These are phyloP conservation scores for Mus caroli DNA, from an alignment of 2,797 vertebrate species.

Conservation along the genomic window DNA sequence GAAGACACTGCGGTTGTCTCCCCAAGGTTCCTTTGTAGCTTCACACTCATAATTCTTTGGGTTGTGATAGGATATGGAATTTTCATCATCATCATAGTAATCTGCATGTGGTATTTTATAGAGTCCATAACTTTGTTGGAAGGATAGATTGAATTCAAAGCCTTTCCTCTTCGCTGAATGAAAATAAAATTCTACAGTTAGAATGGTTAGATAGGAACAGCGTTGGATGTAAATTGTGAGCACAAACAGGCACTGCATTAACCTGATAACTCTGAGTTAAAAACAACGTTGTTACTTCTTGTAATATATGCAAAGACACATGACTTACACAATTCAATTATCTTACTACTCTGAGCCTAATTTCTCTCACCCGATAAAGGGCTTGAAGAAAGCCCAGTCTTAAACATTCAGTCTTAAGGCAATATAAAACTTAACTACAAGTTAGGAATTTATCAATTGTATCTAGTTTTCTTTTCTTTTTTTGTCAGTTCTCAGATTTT, in stretches of 20 bases:
- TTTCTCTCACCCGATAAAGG: background rate
- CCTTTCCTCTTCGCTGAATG: constrained; percentile 91
- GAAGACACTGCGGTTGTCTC: constrained; percentile 84
- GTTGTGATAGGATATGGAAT: constrained; percentile 87
- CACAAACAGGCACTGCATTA: background rate
- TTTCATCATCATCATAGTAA: constrained; percentile 86
- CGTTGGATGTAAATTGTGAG: background rate
- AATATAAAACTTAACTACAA: constrained; percentile 4
- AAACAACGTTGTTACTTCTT: constrained; percentile 30
- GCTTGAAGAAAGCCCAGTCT: background rate
- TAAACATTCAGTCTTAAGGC: constrained; percentile 2
- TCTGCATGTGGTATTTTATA: constrained; percentile 93
- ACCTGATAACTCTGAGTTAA: background rate
- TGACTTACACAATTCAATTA: constrained; percentile 10
- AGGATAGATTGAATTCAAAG: constrained; percentile 96
- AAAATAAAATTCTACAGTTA: constrained; percentile 63
- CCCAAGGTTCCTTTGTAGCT: constrained; percentile 80
- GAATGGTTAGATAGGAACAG: background rate
- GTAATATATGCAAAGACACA: constrained; percentile 10
- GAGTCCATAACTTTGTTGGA: constrained; percentile 95
- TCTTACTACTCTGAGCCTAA: background rate
- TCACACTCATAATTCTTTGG: constrained; percentile 89
- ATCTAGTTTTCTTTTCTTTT: background rate
- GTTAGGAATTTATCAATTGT: constrained; percentile 24
- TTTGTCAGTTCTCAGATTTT: background rate